Evolutionary conservation across 1,140 invertebrate species (phyloP), one percentile per base, ranked within the genome.

Genomic region (Cydia strobilella): DNA sequence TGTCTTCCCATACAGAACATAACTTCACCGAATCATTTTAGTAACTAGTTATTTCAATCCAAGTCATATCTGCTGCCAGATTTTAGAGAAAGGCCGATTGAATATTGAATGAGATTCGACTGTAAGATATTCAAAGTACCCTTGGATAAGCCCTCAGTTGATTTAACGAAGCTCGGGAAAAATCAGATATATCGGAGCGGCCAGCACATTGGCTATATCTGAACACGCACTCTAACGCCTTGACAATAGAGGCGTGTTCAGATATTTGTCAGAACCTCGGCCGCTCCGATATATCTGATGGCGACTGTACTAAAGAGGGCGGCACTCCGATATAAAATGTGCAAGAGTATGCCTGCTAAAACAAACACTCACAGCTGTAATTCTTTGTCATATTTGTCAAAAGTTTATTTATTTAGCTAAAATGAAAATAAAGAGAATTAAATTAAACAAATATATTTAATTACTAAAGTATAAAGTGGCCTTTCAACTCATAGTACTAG

Each of bases 111-210:
- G 65, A 69, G 65, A 69, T 31, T 69, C 65, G n/a, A 18, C 35
- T 18, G 27, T 42, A 69, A 69, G 65, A 69, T 69, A 69, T 69
- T 69, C 65, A 69, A 69, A 69, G 65, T 69, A 42, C 27, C 65
- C 35, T 12, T 69, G 65, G 31, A 69, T 69, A 69, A 69, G 65
- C 65, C 65, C 65, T 69, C 65, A 35, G 65, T 69, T 42, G 65
- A 69, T 69, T 69, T 69, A 69, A 69, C 35, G n/a, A 18, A 69
- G 65, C 65, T 20, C 35, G 54, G 10, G n/a, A n/a, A n/a, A n/a
- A n/a, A n/a, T n/a, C n/a, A n/a, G n/a, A n/a, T n/a, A n/a, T n/a
- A n/a, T n/a, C n/a, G n/a, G n/a, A n/a, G n/a, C n/a, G n/a, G n/a
- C n/a, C n/a, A n/a, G n/a, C n/a, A n/a, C n/a, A n/a, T n/a, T n/a